phyloP scores from a whole-genome alignment of 2,113 vertebrate species.

The Verasper variegatus region DNA sequence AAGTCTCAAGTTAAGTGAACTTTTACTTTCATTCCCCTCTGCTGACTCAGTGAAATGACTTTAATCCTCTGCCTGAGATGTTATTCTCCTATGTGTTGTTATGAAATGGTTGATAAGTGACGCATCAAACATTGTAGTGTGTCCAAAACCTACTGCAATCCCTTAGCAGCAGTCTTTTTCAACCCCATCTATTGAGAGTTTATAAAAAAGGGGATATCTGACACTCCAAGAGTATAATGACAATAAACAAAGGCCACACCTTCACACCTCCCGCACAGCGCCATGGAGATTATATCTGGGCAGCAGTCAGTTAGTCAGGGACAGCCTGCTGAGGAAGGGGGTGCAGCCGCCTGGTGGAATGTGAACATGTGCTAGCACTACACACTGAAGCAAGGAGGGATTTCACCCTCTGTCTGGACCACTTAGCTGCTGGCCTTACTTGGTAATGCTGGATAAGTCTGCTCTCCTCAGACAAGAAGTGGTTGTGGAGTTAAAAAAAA shows the following conservation, averaged over 20 bases:
- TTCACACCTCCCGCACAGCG: background rate
- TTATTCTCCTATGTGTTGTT: constrained; percentile 23
- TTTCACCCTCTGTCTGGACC: constrained; percentile 43
- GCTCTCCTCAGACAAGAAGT: constrained; percentile 43
- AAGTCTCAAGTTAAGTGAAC: background rate
- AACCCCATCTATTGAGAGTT: constrained; percentile 4
- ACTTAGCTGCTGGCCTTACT: constrained; percentile 71
- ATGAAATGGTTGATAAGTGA: constrained; percentile 30
- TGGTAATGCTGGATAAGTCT: constrained; percentile 70
- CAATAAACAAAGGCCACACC: constrained; percentile 3
- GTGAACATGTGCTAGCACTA: constrained; percentile 46
- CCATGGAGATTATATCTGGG: constrained; percentile 16
- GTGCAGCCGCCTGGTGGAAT: constrained; percentile 34
- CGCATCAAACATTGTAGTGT: background rate
- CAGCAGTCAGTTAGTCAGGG: constrained; percentile 42
- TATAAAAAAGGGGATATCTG: background rate
- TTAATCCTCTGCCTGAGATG: background rate
- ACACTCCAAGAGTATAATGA: background rate
- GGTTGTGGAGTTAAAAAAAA: constrained; percentile 29
- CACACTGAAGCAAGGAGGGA: constrained; percentile 50
- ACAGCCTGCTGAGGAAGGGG: constrained; percentile 36
- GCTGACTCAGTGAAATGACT: constrained; percentile 28
- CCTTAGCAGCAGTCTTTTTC: background rate
- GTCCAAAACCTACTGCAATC: background rate
- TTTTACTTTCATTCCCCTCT: constrained; percentile 33